Base-by-base conservation (phyloP, 1,140 invertebrate genomes). In the Drosophila biarmipes region DNA sequence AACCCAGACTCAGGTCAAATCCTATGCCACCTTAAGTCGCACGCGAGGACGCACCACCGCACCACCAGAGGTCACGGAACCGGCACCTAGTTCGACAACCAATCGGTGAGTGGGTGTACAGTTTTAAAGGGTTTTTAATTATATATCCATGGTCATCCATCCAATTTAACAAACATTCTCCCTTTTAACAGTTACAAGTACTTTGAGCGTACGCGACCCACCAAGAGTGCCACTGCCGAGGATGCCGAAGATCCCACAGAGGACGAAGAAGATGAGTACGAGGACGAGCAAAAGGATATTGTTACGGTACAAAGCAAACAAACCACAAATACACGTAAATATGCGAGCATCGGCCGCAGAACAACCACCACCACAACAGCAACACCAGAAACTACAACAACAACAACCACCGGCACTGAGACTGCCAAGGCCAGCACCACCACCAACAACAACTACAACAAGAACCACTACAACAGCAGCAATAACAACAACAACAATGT, bases 291-390 rank as follows among this genome's bases (percentile, higher is more conserved):
- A 77, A 69, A 81, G 43, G 73, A 90, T 63, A 90, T 84, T 80
- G 85, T 90, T 77, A 92, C 82, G 90, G 82, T 92, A 90, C 81
- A 85, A 68, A 80, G 58, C 84, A 90, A 74, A 61, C 76, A 80
- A 67, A 78, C 76, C 64, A 78, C 73, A 52, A 82, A 74, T 11
- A 91, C 74, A 80, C 76, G 74, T 76, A 92, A 78, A 62, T 92
- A 92, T 43, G 80, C 84, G 64, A 92, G 76, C 72, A 87, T 92
- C 71, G 87, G 80, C 59, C 91, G 91, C 68, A 89, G 79, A 73
- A 80, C 73, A 78, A 79, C 73, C 61, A 90, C 78, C 45, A 76
- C 81, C 42, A 80, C 73, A 52, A 82, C 80, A 43, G 90, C 82
- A 87, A 64, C 58, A 80, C 67, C 81, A 80, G 63, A 82, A 72